Conservation (phyloP, 2,797 vertebrate genomes). For the Danio kyathit region DNA sequence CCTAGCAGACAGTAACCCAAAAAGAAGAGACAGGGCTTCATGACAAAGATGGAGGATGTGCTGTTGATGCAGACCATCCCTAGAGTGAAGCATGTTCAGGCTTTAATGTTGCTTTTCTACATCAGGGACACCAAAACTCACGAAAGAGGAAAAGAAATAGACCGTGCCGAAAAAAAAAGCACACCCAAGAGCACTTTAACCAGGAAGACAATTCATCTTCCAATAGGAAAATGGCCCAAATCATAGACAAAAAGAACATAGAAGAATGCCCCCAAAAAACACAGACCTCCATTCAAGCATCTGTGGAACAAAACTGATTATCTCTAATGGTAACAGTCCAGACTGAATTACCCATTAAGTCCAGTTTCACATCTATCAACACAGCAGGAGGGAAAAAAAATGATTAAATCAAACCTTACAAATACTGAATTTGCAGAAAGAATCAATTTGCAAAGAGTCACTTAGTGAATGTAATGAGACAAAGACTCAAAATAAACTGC, state of each 20-base stretch:
- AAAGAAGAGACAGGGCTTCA: neutral
- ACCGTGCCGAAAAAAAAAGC: neutral
- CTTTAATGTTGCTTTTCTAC: slow-evolving; percentile 1
- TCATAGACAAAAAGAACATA: neutral
- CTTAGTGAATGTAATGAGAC: neutral
- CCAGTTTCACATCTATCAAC: neutral
- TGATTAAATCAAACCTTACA: neutral
- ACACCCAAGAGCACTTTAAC: neutral
- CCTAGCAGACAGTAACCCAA: slow-evolving; percentile 20
- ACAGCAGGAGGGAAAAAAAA: neutral
- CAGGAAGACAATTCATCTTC: neutral
- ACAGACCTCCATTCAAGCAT: neutral
- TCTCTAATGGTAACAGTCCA: neutral
- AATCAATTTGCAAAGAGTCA: neutral
- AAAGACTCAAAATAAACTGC: neutral
- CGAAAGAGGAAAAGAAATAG: neutral
- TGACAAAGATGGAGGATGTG: slow-evolving; percentile 12
- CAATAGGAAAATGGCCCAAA: neutral
- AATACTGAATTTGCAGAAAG: neutral
- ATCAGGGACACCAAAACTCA: neutral
- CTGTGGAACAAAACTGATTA: neutral
- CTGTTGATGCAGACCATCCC: neutral
- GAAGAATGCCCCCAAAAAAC: neutral
- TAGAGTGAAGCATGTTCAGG: neutral
- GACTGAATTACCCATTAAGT: neutral